phyloP scores from a whole-genome alignment of 2,888 invertebrate species.

The Athalia circularis region DNA sequence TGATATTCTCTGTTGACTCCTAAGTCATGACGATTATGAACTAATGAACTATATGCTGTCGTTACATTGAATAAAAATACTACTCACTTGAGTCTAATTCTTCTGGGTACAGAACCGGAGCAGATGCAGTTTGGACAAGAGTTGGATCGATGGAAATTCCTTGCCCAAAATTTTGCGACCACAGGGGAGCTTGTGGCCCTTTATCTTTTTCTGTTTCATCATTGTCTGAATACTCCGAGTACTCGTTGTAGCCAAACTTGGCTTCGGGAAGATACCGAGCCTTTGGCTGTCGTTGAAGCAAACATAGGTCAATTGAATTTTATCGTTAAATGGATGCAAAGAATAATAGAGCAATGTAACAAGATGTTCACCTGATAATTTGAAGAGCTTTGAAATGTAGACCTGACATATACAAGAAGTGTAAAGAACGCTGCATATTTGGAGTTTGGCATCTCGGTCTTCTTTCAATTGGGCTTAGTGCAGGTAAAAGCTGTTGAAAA shows the following conservation, averaged over 20 bases:
- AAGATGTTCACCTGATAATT: too few species aligned
- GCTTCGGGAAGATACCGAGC: constrained; percentile 13
- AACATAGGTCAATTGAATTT: too few species aligned
- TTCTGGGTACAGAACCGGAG: constrained; percentile 48
- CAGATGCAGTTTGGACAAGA: constrained; percentile 41
- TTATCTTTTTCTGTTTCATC: constrained; percentile 57
- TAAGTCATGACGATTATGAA: background rate
- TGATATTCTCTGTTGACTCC: background rate
- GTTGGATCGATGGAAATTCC: background rate
- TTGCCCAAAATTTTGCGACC: constrained; percentile 53
- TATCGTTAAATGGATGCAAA: too few species aligned
- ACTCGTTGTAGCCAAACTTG: constrained; percentile 54
- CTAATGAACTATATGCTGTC: background rate
- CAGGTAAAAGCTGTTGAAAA: too few species aligned
- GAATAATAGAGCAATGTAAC: too few species aligned
- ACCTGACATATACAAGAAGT: too few species aligned
- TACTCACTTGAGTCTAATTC: constrained; percentile 63
- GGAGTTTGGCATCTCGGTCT: too few species aligned
- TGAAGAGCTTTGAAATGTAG: too few species aligned
- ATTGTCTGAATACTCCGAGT: constrained; percentile 60
- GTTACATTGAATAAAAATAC: background rate
- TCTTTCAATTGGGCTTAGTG: too few species aligned
- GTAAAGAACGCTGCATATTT: too few species aligned
- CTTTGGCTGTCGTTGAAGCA: background rate
- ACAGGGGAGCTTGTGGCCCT: constrained; percentile 51